Percentiles rank a stretch among this genome's conserved stretches.
Evolutionary conservation across 2,888 invertebrate species (phyloP).

Genomic region (Drosophila greeni): DNA sequence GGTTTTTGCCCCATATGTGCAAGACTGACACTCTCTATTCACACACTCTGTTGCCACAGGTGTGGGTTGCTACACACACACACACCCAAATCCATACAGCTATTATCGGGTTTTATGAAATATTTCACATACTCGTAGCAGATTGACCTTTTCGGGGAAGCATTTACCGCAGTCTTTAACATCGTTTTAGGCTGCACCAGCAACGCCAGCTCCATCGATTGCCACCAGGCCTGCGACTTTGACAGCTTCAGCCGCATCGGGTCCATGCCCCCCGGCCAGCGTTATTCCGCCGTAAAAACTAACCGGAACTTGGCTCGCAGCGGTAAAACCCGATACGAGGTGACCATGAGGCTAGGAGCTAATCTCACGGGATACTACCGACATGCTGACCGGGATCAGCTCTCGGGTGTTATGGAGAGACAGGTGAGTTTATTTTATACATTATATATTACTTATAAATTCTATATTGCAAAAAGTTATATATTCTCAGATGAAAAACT

Average conservation of each 20-base stretch:
- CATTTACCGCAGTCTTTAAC: conserved; percentile 16
- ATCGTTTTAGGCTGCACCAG: conserved; percentile 69
- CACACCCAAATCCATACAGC: not conserved
- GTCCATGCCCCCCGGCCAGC: conserved; percentile 14
- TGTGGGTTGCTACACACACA: conserved; percentile 3
- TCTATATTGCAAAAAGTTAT: not conserved
- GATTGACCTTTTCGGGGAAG: conserved; percentile 23
- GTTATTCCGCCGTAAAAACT: conserved; percentile 49
- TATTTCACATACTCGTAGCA: conserved; percentile 25
- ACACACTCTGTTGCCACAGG: conserved; percentile 9
- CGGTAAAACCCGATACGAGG: conserved; percentile 78
- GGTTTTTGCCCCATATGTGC: conserved; percentile 9
- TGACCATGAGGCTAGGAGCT: conserved; percentile 78
- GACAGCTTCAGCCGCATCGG: conserved; percentile 41
- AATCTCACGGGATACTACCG: conserved; percentile 77
- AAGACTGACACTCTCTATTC: conserved; percentile 5
- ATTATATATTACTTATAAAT: conserved; percentile 5
- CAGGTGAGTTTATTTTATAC: conserved; percentile 63
- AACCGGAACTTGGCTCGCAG: conserved; percentile 71
- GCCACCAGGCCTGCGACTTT: conserved; percentile 76
- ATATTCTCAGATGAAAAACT: not conserved
- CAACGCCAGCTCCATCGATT: conserved; percentile 71
- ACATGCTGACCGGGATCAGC: conserved; percentile 71
- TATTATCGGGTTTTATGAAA: conserved; percentile 38
- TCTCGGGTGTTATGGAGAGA: conserved; percentile 75